These are phyloP conservation scores for Lutraria lutraria DNA, from an alignment of 2,888 invertebrate genomes.

Conservation along the genomic window DNA sequence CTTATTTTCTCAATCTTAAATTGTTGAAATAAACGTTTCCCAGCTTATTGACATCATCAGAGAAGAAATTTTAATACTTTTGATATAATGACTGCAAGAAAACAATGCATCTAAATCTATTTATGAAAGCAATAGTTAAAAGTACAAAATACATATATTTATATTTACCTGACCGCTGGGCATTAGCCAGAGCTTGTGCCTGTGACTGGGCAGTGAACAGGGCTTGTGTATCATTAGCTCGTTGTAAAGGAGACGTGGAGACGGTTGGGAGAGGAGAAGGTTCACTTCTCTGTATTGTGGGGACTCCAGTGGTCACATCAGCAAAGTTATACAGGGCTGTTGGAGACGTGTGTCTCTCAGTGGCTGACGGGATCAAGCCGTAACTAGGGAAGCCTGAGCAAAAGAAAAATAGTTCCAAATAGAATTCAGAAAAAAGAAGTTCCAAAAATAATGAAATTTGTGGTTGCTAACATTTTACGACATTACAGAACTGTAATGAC, in stretches of 20 bases:
- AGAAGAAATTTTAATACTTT: too few species aligned
- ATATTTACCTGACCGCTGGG: conserved; percentile 82
- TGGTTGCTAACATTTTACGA: background rate
- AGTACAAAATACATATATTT: background rate
- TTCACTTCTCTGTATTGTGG: conserved; percentile 82
- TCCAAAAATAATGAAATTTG: background rate
- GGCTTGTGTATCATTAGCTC: conserved; percentile 74
- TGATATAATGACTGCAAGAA: too few species aligned
- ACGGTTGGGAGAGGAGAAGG: conserved; percentile 81
- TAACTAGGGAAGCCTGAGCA: conserved; percentile 88
- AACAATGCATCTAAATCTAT: too few species aligned
- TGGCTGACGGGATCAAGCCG: conserved; percentile 88
- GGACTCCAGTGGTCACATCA: conserved; percentile 77
- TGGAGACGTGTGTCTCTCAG: conserved; percentile 87
- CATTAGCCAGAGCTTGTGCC: conserved; percentile 66
- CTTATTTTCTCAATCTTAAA: too few species aligned
- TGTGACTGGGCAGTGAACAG: conserved; percentile 61
- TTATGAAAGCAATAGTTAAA: background rate
- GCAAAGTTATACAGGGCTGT: conserved; percentile 84
- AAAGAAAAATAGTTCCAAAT: conserved; percentile 32
- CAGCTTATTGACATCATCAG: too few species aligned
- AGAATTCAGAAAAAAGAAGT: conserved; percentile 12
- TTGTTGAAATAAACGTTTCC: too few species aligned
- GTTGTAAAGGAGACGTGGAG: conserved; percentile 84
- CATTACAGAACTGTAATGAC: background rate